Evolutionary conservation across 2,113 vertebrate genomes (phyloP), one percentile per base, ranked within the genome.

Genomic region (Eira barbara): DNA sequence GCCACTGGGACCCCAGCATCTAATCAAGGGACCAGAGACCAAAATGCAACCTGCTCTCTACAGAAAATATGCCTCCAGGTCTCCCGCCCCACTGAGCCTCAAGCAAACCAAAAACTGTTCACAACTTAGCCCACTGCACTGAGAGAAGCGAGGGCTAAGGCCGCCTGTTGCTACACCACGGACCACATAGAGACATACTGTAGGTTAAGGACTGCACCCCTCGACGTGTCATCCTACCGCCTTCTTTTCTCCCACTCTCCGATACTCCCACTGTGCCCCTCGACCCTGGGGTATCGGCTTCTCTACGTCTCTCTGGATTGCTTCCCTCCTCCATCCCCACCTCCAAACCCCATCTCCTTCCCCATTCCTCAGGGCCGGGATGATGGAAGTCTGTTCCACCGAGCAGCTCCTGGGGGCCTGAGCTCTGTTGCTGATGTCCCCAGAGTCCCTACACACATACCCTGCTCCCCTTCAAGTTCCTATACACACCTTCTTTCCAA

Each of bases 401-500:
- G 47, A 61, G 39, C 42, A 59, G 23, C 81, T 39, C 29, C 29
- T 0, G 7, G 2, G 21, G 69, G 27, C 49, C 85, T 29, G n/a
- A 69, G 34, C 52, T 6, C 52, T 6, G 3, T 65, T 84, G 8
- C 34, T 17, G 31, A 14, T 25, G 39, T 25, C 31, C 78, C 59
- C 21, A 3, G 29, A 0, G 8, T 29, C 20, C 81, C 52, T 29
- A 21, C 36, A 20, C 15, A 4, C 95, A n/a, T 5, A 25, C 20
- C 39, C 57, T 29, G n/a, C 18, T 27, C 88, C 61, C 81, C 93
- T 95, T 36, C 84, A 39, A 89, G 69, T 96, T 97, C 96, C 97
- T 42, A 36, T 7, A 76, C 97, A 97, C 96, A 52, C 95, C 91
- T 95, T 67, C 83, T 89, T 65, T 91, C 76, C 96, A 97, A 95